Evolutionary conservation across 2,797 vertebrate species (phyloP).

Genomic region (Taeniopygia guttata): DNA sequence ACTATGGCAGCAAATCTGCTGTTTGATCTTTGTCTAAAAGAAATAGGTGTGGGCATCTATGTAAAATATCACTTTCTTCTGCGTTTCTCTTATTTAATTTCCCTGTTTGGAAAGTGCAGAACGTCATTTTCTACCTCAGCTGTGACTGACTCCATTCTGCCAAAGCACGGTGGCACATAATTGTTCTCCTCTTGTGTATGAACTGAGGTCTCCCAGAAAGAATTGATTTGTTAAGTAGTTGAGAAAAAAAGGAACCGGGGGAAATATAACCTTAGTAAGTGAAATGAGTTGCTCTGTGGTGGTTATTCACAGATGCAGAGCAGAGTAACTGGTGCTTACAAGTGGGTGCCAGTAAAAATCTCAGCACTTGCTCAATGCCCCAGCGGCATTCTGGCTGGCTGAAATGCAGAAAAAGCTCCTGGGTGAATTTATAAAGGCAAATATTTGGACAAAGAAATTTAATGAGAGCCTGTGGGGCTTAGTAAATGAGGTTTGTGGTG

Average conservation of each 20-base stretch:
- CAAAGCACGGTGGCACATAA: not conserved
- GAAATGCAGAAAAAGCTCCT: not conserved
- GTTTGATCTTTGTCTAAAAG: not conserved
- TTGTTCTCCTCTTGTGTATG: not conserved
- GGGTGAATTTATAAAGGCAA: slow-evolving; percentile 14
- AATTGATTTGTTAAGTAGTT: not conserved
- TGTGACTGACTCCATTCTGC: slow-evolving; percentile 8
- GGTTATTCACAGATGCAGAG: not conserved
- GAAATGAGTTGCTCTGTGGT: not conserved
- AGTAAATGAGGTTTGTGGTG: not conserved
- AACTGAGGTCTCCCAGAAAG: not conserved
- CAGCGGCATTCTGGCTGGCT: not conserved
- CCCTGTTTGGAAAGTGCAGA: not conserved
- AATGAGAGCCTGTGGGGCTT: slow-evolving; percentile 7
- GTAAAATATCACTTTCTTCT: not conserved
- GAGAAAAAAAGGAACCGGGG: not conserved
- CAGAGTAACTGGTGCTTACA: not conserved
- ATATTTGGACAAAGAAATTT: not conserved
- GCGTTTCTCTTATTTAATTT: not conserved
- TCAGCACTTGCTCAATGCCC: not conserved
- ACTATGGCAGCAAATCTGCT: not conserved
- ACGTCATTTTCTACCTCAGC: slow-evolving; percentile 41
- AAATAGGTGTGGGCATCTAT: not conserved
- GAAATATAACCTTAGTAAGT: not conserved
- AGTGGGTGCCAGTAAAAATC: not conserved